Evolutionary conservation across 2,888 invertebrate species (phyloP).

Genomic region (Aethes cnicana): DNA sequence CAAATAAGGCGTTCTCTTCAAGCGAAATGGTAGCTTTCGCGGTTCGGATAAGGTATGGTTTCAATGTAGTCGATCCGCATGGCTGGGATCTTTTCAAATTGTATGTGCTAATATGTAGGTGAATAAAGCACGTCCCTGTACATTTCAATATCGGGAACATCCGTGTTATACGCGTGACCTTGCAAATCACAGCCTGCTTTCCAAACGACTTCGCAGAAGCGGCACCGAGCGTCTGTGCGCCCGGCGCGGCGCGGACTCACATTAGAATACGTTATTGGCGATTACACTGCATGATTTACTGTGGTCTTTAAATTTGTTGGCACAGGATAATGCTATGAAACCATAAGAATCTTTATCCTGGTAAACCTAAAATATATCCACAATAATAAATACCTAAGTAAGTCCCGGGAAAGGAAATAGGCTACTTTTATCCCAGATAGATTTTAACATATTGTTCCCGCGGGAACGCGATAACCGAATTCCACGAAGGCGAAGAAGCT

Average conservation of each 20-base stretch:
- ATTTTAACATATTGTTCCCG: no score
- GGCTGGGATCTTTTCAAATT: conserved; percentile 75
- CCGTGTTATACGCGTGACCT: conserved; percentile 83
- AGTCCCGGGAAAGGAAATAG: no score
- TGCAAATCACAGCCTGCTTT: conserved; percentile 83
- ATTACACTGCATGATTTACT: conserved; percentile 19
- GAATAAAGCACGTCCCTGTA: conserved; percentile 80
- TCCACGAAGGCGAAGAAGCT: no score
- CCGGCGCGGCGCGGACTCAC: conserved; percentile 51
- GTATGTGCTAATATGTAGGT: conserved; percentile 79
- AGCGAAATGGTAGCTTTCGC: conserved; percentile 60
- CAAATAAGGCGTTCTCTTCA: conserved; percentile 54
- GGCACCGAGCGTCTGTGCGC: conserved; percentile 71
- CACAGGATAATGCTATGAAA: neutral
- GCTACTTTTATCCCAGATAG: no score
- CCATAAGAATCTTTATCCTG: neutral
- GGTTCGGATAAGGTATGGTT: conserved; percentile 59
- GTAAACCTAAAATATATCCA: no score
- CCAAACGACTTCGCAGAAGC: conserved; percentile 80
- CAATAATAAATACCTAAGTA: no score
- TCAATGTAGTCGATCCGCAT: conserved; percentile 43
- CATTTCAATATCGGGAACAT: conserved; percentile 83
- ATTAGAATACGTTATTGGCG: conserved; percentile 34
- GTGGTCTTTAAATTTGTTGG: neutral
- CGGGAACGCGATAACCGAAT: no score